These are phyloP conservation scores for Amphibalanus amphitrite DNA, from an alignment of 1,140 invertebrate species.

Conservation along the genomic window DNA sequence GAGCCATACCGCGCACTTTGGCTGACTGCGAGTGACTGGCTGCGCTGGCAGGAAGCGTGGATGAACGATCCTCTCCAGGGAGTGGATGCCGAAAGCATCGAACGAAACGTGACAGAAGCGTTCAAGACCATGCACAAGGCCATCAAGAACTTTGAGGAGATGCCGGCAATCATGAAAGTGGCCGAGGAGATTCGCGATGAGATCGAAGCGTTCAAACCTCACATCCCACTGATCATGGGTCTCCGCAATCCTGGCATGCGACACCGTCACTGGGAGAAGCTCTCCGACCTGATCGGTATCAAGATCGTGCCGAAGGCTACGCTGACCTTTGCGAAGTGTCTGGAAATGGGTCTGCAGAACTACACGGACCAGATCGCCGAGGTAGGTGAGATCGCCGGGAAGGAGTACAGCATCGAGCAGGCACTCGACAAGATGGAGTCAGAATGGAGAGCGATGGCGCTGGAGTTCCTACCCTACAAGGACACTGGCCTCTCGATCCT, in stretches of 20 bases:
- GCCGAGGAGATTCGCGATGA: constrained; percentile 50
- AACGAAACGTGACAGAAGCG: constrained; percentile 64
- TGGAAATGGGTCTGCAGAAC: constrained; percentile 61
- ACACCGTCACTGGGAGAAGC: constrained; percentile 83
- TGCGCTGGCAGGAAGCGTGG: constrained; percentile 46
- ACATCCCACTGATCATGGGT: constrained; percentile 77
- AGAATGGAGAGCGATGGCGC: constrained; percentile 78
- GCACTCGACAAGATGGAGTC: constrained; percentile 74
- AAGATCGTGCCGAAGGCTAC: constrained; percentile 43
- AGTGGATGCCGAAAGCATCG: constrained; percentile 64
- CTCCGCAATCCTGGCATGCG: constrained; percentile 88
- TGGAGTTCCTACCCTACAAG: constrained; percentile 49
- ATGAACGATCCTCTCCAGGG: constrained; percentile 52
- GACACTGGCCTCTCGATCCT: constrained; percentile 85
- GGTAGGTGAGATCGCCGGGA: constrained; percentile 67
- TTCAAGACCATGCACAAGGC: constrained; percentile 63
- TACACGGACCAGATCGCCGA: constrained; percentile 59
- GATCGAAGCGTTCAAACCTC: constrained; percentile 77
- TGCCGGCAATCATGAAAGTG: constrained; percentile 43
- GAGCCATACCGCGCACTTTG: constrained; percentile 60
- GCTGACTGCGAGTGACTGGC: constrained; percentile 57
- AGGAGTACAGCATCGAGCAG: constrained; percentile 71
- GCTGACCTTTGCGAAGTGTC: constrained; percentile 62
- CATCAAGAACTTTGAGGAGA: constrained; percentile 53
- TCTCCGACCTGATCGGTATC: constrained; percentile 79